A percentile compares a stretch with the other conserved stretches of the same genome.
phyloP scores from a whole-genome alignment of 2,113 vertebrate species.

The Tonatia bakeri region DNA sequence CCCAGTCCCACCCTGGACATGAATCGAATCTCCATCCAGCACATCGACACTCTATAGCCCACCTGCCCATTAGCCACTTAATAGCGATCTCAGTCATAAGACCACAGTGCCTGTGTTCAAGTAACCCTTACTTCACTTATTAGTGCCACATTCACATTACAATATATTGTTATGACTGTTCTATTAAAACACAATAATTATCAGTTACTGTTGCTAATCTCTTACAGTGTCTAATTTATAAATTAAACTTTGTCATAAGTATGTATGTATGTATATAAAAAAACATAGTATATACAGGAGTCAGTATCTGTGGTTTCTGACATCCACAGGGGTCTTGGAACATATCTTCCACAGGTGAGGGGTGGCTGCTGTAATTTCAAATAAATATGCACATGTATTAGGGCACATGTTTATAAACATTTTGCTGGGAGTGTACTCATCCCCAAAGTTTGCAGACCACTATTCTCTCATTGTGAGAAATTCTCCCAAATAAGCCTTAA shows the following conservation, averaged over 20 bases:
- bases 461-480: neutral
- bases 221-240: neutral
- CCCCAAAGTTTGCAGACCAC: neutral
- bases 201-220: neutral
- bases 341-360: neutral
- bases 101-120: neutral
- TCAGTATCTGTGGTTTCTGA: neutral
- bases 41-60: neutral
- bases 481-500: slow-evolving; percentile 25
- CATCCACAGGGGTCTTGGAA: neutral
- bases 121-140: neutral
- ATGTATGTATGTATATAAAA: neutral
- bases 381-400: neutral
- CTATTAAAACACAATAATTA: neutral
- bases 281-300: neutral
- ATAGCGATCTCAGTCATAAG: neutral
- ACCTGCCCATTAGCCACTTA: neutral
- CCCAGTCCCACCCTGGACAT: neutral
- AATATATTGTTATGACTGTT: neutral
- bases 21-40: neutral
- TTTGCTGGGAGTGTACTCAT: neutral
- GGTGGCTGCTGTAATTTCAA: neutral
- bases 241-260: neutral
- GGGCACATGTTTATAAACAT: neutral
- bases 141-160: neutral